These are phyloP conservation scores for Zygothrica quintamaculata DNA, from an alignment of 2,888 invertebrate genomes.

Conservation along the genomic window DNA sequence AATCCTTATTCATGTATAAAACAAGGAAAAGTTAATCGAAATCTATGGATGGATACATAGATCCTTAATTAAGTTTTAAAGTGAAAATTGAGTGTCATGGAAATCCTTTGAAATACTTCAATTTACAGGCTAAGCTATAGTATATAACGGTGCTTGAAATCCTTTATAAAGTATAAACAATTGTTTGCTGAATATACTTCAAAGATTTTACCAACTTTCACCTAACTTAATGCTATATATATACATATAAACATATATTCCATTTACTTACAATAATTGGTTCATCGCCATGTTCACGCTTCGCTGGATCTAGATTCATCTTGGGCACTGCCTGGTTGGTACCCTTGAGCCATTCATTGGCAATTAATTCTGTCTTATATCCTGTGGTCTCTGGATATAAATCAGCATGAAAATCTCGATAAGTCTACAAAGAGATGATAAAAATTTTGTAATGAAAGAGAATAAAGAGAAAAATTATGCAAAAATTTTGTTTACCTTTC, in stretches of 20 bases:
- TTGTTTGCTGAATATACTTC: too few relatives aligned
- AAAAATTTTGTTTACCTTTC: slow-evolving; percentile 88
- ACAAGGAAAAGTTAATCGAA: too few relatives aligned
- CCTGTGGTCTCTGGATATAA: slow-evolving; percentile 96
- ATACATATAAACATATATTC: not conserved
- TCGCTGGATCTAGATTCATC: slow-evolving; percentile 93
- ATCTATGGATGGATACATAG: too few relatives aligned
- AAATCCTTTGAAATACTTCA: too few relatives aligned
- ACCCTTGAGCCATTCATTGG: slow-evolving; percentile 93
- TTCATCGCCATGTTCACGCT: slow-evolving; percentile 87
- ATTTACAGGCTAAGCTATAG: too few relatives aligned
- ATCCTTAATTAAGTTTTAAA: too few relatives aligned
- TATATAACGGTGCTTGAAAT: not conserved
- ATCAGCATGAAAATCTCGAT: slow-evolving; percentile 97
- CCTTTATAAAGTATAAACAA: too few relatives aligned
- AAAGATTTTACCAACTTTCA: not conserved
- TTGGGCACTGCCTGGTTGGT: slow-evolving; percentile 90
- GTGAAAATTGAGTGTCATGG: too few relatives aligned
- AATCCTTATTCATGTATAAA: too few relatives aligned
- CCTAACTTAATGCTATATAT: not conserved
- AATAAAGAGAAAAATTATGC: too few relatives aligned
- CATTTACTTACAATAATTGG: slow-evolving; percentile 86
- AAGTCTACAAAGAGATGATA: slow-evolving; percentile 87
- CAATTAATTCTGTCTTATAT: slow-evolving; percentile 90
- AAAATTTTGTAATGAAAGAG: too few relatives aligned